Percentiles rank a stretch among this genome's conserved stretches.
phyloP scores from a whole-genome alignment of 2,888 invertebrate genomes.

The Athrips mouffetella region DNA sequence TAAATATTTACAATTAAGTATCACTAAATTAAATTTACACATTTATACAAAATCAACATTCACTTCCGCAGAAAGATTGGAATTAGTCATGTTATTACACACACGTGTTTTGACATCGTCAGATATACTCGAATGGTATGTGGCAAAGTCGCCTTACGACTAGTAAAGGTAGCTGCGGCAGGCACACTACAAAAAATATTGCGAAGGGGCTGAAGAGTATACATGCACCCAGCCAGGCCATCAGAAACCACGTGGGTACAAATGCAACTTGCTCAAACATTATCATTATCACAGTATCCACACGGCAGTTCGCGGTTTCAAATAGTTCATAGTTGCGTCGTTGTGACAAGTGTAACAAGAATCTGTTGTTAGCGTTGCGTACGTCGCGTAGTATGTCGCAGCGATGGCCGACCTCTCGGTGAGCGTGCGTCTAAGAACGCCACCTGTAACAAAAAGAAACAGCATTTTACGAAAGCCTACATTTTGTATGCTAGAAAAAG shows the following conservation, averaged over 20 bases:
- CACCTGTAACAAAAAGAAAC: constrained; percentile 60
- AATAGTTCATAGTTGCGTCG: constrained; percentile 43
- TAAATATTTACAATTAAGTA: constrained; percentile 21
- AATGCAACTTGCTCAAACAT: constrained; percentile 67
- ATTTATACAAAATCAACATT: constrained; percentile 29
- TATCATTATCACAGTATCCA: constrained; percentile 35
- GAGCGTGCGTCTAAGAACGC: constrained; percentile 61
- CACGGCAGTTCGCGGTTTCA: constrained; percentile 17
- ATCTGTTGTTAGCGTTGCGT: constrained; percentile 23
- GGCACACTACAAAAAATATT: constrained; percentile 81
- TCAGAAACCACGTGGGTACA: constrained; percentile 77
- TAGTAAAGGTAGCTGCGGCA: constrained; percentile 84
- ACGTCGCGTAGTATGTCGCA: no score
- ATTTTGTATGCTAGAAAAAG: background rate
- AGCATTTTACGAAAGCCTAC: constrained; percentile 8
- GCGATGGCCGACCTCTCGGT: constrained; percentile 39
- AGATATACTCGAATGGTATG: constrained; percentile 82
- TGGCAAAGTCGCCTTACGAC: constrained; percentile 81
- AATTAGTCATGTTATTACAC: background rate
- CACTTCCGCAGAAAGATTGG: background rate
- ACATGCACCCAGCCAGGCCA: constrained; percentile 81
- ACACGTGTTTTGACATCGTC: constrained; percentile 34
- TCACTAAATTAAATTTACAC: constrained; percentile 39
- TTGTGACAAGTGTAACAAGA: constrained; percentile 5
- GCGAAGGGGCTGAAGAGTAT: constrained; percentile 83